Conservation (phyloP, 1,140 invertebrate genomes). For the Apis laboriosa region DNA sequence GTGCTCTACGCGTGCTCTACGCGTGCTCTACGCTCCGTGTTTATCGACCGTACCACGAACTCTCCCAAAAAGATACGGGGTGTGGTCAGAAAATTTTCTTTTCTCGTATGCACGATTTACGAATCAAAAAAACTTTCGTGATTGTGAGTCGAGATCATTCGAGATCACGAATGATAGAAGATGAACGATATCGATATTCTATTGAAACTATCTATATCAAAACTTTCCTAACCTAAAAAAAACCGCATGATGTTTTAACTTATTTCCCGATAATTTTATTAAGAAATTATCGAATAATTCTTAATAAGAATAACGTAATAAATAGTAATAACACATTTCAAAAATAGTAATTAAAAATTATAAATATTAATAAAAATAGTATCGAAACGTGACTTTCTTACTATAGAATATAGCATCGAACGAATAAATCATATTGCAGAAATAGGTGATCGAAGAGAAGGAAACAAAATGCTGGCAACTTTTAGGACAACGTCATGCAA, state of each 20-base stretch:
- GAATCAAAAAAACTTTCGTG: constrained; percentile 1
- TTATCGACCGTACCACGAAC: constrained; percentile 55
- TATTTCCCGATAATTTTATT: not conserved
- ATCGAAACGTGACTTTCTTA: not conserved
- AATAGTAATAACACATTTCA: not conserved
- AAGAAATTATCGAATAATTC: too few relatives aligned
- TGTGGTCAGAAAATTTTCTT: constrained; percentile 54
- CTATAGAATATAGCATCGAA: not conserved
- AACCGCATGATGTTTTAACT: not conserved
- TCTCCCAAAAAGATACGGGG: constrained; percentile 54
- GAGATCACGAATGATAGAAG: constrained; percentile 36
- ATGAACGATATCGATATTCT: constrained; percentile 5
- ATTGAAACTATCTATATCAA: not conserved
- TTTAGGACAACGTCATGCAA: constrained; percentile 45
- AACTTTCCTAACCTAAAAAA: not conserved
- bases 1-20: constrained; percentile 31
- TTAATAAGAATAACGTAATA: not conserved
- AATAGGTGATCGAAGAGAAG: not conserved
- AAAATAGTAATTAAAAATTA: not conserved
- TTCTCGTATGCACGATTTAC: not conserved
- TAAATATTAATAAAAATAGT: not conserved
- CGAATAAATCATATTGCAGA: not conserved
- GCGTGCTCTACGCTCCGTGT: constrained; percentile 32
- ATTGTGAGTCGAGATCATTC: constrained; percentile 29
- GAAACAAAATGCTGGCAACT: constrained; percentile 29